A percentile compares a stretch with the other conserved stretches of the same genome.
phyloP scores from a whole-genome alignment of 2,888 invertebrate species.

The Yponomeuta cagnagella region DNA sequence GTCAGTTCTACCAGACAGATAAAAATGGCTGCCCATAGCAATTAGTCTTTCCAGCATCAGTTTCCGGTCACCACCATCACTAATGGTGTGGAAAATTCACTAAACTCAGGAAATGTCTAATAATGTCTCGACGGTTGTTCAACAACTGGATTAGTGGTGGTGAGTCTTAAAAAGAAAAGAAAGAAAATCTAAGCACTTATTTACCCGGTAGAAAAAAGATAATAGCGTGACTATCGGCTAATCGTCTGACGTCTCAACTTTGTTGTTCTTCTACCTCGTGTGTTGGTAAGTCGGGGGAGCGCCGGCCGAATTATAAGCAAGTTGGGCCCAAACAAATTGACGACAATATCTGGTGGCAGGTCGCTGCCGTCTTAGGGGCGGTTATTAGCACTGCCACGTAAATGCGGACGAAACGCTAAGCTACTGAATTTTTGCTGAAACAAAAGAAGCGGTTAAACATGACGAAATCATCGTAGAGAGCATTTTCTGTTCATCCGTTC shows the following conservation, averaged over 20 bases:
- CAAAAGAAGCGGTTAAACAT: neutral
- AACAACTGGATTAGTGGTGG: neutral
- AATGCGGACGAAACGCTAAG: conserved; percentile 27
- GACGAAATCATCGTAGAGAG: neutral
- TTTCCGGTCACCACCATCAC: conserved; percentile 18
- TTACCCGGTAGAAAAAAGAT: conserved; percentile 43
- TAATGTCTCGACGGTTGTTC: conserved; percentile 13
- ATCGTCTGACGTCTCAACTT: conserved; percentile 68
- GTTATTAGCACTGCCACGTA: conserved; percentile 51
- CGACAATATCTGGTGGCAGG: conserved; percentile 65
- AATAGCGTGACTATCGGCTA: conserved; percentile 56
- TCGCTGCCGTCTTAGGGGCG: conserved; percentile 48
- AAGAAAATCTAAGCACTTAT: conserved; percentile 23
- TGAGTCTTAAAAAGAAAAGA: too few species aligned
- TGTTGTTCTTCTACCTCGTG: conserved; percentile 66
- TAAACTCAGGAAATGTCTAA: conserved; percentile 23
- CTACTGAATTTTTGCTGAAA: neutral
- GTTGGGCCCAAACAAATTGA: conserved; percentile 64
- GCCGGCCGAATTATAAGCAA: conserved; percentile 59
- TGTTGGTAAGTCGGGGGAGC: conserved; percentile 59
- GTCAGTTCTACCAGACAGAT: neutral
- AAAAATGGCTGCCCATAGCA: neutral
- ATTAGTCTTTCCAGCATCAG: neutral
- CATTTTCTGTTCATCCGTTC: too few species aligned
- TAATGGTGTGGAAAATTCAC: conserved; percentile 22